phyloP scores from a whole-genome alignment of 2,888 invertebrate species.

The Ganaspis brasiliensis region DNA sequence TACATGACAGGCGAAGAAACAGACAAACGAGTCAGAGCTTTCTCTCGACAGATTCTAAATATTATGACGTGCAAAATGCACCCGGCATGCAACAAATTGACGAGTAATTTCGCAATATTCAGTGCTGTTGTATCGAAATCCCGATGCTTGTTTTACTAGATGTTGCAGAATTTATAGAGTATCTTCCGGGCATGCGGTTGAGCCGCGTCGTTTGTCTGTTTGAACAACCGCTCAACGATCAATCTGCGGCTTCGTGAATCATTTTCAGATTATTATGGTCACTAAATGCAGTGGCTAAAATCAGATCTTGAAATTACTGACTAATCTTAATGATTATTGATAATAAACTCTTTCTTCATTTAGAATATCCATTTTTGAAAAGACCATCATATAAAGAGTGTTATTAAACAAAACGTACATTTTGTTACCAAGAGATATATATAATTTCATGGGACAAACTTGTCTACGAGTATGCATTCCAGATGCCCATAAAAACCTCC shows the following conservation, averaged over 20 bases:
- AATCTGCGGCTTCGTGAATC: constrained; percentile 38
- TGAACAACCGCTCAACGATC: constrained; percentile 38
- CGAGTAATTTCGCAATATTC: constrained; percentile 35
- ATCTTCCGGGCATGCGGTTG: constrained; percentile 43
- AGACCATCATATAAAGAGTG: not conserved
- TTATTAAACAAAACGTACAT: constrained; percentile 10
- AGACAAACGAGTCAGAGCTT: constrained; percentile 13
- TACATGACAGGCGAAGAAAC: constrained; percentile 9
- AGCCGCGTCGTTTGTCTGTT: constrained; percentile 38
- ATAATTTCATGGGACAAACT: constrained; percentile 38
- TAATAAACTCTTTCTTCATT: too few relatives aligned
- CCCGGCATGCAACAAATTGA: constrained; percentile 9
- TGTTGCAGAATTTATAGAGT: constrained; percentile 32
- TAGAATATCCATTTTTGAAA: not conserved
- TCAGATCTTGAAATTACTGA: not conserved
- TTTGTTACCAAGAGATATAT: constrained; percentile 12
- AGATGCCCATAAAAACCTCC: constrained; percentile 30
- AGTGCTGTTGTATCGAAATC: constrained; percentile 8
- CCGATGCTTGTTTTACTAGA: constrained; percentile 26
- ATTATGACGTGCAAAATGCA: constrained; percentile 28
- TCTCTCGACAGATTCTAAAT: constrained; percentile 33
- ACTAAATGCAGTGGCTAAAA: constrained; percentile 6
- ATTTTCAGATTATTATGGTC: constrained; percentile 11
- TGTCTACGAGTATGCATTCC: constrained; percentile 33
- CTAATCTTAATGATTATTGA: not conserved